A percentile compares a stretch with the other conserved stretches of the same genome.
Conservation (phyloP, 2,888 invertebrate species). For the Ephialtes manifestator region DNA sequence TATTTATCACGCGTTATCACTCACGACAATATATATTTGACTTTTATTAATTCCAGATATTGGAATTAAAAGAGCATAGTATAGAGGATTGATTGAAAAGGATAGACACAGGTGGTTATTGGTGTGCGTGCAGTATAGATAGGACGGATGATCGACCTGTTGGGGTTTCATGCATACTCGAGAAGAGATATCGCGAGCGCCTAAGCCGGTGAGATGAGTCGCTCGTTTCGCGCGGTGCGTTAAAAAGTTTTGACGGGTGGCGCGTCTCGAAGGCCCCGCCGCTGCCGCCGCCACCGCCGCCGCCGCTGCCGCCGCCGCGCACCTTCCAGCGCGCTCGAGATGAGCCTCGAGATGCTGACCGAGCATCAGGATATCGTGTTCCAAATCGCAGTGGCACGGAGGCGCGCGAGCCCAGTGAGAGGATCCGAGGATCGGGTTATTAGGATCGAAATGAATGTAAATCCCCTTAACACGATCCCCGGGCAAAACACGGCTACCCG, state of each 20-base stretch:
- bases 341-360: slow-evolving; percentile 19
- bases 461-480: slow-evolving; percentile 86
- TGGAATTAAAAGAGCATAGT: slow-evolving; percentile 71
- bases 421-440: slow-evolving; percentile 85
- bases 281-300: too few relatives aligned
- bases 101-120: not conserved
- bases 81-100: not conserved
- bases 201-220: slow-evolving; percentile 61
- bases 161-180: not conserved
- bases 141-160: slow-evolving; percentile 31
- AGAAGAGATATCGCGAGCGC: slow-evolving; percentile 49
- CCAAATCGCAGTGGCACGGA: slow-evolving; percentile 80
- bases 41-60: slow-evolving; percentile 31
- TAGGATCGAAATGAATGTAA: slow-evolving; percentile 86
- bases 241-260: slow-evolving; percentile 67
- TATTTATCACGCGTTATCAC: slow-evolving; percentile 13
- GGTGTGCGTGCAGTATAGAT: not conserved
- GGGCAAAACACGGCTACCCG: slow-evolving; percentile 86
- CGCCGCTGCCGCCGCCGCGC: too few relatives aligned
- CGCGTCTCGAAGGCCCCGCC: slow-evolving; percentile 41
- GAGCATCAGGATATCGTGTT: slow-evolving; percentile 81
- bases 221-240: slow-evolving; percentile 59
- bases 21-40: not conserved
- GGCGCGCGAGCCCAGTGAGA: slow-evolving; percentile 53
- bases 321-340: slow-evolving; percentile 52